Evolutionary conservation across 1,140 invertebrate genomes (phyloP).

Genomic region (Choristoneura fumiferana): DNA sequence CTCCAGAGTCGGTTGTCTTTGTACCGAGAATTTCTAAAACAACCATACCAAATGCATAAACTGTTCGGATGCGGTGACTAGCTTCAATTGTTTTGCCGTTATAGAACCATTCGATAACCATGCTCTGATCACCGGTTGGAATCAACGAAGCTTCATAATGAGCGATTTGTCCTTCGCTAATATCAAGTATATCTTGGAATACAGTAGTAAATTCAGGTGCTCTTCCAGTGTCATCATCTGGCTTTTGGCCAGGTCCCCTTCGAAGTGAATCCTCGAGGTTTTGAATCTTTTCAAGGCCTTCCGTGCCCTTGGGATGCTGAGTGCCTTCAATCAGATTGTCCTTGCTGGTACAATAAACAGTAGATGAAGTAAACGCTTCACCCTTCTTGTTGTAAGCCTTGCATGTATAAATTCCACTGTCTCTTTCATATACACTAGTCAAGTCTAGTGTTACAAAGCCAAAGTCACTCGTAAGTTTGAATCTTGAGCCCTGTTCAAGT

Average conservation of each 20-base stretch:
- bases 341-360: constrained; percentile 90
- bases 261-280: constrained; percentile 92
- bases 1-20: constrained; percentile 92
- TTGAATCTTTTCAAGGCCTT: constrained; percentile 94
- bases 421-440: constrained; percentile 93
- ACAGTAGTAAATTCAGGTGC: constrained; percentile 93
- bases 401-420: constrained; percentile 96
- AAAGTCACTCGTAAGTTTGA: constrained; percentile 94
- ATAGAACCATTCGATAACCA: constrained; percentile 99
- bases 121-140: constrained; percentile 96
- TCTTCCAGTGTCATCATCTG: constrained; percentile 87
- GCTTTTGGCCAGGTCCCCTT: constrained; percentile 82
- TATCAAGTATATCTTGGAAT: constrained; percentile 88
- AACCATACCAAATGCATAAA: constrained; percentile 97
- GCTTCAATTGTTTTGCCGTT: constrained; percentile 94
- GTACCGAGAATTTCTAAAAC: constrained; percentile 95
- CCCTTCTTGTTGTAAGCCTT: constrained; percentile 92
- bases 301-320: constrained; percentile 95
- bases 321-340: constrained; percentile 91
- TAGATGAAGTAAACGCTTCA: constrained; percentile 95
- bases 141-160: constrained; percentile 96
- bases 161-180: constrained; percentile 94
- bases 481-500: constrained; percentile 90
- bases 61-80: constrained; percentile 92
- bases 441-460: constrained; percentile 95